phyloP scores from a whole-genome alignment of 2,797 vertebrate species.

The Pseudochaenichthys georgianus region DNA sequence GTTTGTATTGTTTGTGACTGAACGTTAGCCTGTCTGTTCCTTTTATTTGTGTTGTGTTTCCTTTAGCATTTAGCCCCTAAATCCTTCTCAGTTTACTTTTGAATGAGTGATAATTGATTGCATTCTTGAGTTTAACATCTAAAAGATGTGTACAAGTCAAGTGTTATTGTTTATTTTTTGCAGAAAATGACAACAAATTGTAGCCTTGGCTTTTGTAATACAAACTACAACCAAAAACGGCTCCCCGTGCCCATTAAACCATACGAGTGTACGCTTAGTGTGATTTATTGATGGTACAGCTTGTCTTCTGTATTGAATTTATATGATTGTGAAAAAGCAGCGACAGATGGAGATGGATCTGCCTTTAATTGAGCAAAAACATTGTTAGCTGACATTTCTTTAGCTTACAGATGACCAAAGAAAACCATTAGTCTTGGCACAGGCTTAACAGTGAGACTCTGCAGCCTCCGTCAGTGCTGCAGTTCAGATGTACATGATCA shows the following conservation, averaged over 20 bases:
- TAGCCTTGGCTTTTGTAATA: too few species aligned
- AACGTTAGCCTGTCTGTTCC: too few species aligned
- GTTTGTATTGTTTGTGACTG: too few species aligned
- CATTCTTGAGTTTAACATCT: too few species aligned
- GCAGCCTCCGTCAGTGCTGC: conserved; percentile 19
- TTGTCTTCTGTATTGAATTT: conserved; percentile 56
- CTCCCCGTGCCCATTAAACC: conserved; percentile 32
- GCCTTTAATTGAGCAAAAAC: conserved; percentile 72
- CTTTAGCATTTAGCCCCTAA: too few species aligned
- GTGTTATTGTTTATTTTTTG: too few species aligned
- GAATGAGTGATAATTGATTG: too few species aligned
- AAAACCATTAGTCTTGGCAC: conserved; percentile 37
- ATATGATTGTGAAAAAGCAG: conserved; percentile 70
- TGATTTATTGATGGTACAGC: conserved; percentile 64
- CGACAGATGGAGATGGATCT: conserved; percentile 63
- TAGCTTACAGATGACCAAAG: conserved; percentile 56
- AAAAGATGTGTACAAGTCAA: too few species aligned
- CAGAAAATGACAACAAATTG: too few species aligned
- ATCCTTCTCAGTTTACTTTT: too few species aligned
- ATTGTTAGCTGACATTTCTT: conserved; percentile 57
- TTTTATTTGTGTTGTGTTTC: too few species aligned
- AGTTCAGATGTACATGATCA: conserved; percentile 49
- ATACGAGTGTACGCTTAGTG: conserved; percentile 33
- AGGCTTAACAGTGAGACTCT: conserved; percentile 23
- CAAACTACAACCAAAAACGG: conserved; percentile 18